A percentile compares a stretch with the other conserved stretches of the same genome.
Evolutionary conservation across 2,888 invertebrate genomes (phyloP).

Genomic region (Cheiracanthium punctorium): DNA sequence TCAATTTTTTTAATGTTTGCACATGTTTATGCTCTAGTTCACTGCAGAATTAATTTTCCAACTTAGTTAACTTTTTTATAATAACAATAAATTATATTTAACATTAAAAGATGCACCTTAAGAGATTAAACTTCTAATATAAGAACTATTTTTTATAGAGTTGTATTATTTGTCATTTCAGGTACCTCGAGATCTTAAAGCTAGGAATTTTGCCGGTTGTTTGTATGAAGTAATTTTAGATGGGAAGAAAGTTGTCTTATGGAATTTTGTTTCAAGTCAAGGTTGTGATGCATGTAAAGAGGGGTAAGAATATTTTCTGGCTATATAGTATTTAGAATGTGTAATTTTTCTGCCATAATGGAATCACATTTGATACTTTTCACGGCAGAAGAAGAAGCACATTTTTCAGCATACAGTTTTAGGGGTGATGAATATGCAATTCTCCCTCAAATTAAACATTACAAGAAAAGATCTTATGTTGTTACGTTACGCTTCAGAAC

Average conservation of each 20-base stretch:
- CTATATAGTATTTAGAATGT: neutral
- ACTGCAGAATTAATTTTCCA: no score
- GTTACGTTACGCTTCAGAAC: slow-evolving; percentile 88
- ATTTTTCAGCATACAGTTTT: slow-evolving; percentile 78
- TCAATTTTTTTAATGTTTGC: no score
- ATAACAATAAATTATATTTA: neutral
- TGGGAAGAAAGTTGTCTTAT: slow-evolving; percentile 87
- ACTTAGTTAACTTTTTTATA: neutral
- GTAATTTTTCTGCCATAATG: neutral
- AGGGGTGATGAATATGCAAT: slow-evolving; percentile 84
- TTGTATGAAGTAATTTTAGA: slow-evolving; percentile 88
- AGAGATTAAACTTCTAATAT: no score
- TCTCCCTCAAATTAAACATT: slow-evolving; percentile 81
- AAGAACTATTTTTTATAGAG: no score
- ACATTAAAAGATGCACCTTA: neutral
- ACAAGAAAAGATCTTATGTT: slow-evolving; percentile 81
- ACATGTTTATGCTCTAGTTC: no score
- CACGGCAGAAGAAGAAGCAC: slow-evolving; percentile 71
- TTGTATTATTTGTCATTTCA: slow-evolving; percentile 16
- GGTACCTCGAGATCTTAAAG: slow-evolving; percentile 72
- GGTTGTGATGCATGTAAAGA: slow-evolving; percentile 86
- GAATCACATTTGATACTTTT: neutral
- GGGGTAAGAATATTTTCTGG: slow-evolving; percentile 79
- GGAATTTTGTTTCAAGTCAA: slow-evolving; percentile 87
- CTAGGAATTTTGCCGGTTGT: slow-evolving; percentile 82